Evolutionary conservation across 2,113 vertebrate species (phyloP), one percentile per base, ranked within the genome.

Genomic region (Carassius auratus): DNA sequence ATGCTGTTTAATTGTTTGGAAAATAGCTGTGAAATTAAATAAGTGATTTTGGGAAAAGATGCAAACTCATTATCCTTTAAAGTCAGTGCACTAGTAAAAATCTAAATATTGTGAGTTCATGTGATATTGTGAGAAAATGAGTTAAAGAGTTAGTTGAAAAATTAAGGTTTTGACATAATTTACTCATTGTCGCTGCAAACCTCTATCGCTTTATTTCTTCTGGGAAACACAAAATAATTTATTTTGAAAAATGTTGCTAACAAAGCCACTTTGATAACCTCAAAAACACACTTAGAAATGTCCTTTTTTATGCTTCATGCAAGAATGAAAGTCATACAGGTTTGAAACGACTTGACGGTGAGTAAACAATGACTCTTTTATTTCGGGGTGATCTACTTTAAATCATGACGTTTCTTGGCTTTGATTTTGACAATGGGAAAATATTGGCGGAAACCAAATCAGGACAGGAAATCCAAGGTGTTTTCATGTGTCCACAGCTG

Each of bases 391-490:
- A 76, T 19, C n/a, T 55, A 30, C 21, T 75, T 50, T 4, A 48
- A 76, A 26, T n/a, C 12, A 8, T 79, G 38, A 30, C 3, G 14
- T 26, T 45, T 9, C 15, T 0, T 48, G 59, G 8, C 62, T 69
- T 50, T 81, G 45, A 69, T 42, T 69, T 50, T 81, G 45, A 69
- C 62, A 30, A 68, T 52, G 45, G 62, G 33, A 69, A 68, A 81
- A 52, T 50, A 52, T 36, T 69, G 52, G 5, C 15, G 19, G 83
- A 77, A 87, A 82, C 71, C 48, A 26, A 84, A 36, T 26, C n/a
- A 81, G 79, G 42, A 81, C 88, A 87, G 83, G 88, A 89, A 89
- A 86, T 82, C 69, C 74, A 45, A 84, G 81, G 75, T 84, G 77
- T 42, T 17, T 77, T 84, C 75, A 84, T 84, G 19, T 38, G 71